Evolutionary conservation across 2,888 invertebrate genomes (phyloP).

Genomic region (Cephalotes varians): DNA sequence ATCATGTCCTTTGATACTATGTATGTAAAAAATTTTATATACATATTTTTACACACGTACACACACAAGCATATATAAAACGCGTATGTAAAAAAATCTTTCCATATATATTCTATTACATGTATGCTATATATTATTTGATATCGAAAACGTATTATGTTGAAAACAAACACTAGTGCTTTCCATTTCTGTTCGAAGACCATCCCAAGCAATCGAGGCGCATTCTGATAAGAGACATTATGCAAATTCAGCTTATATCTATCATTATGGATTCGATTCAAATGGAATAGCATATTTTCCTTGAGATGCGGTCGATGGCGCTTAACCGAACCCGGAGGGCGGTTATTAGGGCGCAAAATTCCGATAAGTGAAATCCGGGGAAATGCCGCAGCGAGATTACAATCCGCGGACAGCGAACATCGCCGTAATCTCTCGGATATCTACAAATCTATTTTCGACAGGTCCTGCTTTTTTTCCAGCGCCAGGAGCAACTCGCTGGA

Average conservation of each 20-base stretch:
- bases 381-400: neutral
- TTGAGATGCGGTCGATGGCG: constrained; percentile 16
- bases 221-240: neutral
- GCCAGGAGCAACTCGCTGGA: neutral
- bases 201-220: neutral
- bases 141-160: too few species aligned
- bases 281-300: constrained; percentile 10
- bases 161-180: neutral
- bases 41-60: neutral
- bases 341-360: constrained; percentile 41
- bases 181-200: neutral
- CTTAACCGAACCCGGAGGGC: constrained; percentile 10
- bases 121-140: too few species aligned
- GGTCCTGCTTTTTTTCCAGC: neutral
- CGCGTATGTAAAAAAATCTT: neutral
- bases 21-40: neutral
- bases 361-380: constrained; percentile 26
- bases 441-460: neutral
- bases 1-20: neutral
- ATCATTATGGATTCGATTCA: constrained; percentile 9
- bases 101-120: neutral
- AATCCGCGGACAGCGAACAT: neutral
- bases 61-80: too few species aligned
- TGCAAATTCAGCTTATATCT: neutral
- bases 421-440: neutral